phyloP scores from a whole-genome alignment of 2,113 vertebrate genomes.

The Erythrocebus patas region DNA sequence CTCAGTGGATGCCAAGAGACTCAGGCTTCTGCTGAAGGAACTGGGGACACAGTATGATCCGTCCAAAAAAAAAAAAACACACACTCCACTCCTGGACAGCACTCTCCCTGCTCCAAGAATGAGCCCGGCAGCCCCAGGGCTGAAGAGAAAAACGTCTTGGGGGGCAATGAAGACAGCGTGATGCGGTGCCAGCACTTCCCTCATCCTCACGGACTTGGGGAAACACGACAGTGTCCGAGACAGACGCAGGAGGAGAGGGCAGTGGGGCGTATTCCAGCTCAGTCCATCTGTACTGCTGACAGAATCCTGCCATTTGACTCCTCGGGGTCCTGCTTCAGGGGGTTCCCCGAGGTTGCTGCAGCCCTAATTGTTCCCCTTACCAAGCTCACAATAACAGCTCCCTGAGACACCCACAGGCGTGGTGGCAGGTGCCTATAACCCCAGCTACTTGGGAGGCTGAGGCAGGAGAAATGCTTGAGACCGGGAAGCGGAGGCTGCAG shows the following conservation, averaged over 20 bases:
- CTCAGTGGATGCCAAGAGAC: not conserved
- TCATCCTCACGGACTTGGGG: accelerated
- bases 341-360: not conserved
- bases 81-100: accelerated
- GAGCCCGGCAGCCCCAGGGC: not conserved
- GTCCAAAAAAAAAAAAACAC: not conserved
- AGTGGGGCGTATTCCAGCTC: not conserved
- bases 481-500: not conserved
- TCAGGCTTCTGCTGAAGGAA: not conserved
- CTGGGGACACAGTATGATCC: not conserved
- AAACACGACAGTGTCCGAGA: accelerated
- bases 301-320: accelerated
- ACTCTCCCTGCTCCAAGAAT: not conserved
- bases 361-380: not conserved
- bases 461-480: not conserved
- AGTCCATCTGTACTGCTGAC: not conserved
- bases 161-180: accelerated
- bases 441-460: not conserved
- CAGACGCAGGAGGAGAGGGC: not conserved
- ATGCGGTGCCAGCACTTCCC: too few species aligned
- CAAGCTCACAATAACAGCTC: not conserved
- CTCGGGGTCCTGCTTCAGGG: not conserved
- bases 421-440: not conserved
- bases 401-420: accelerated
- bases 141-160: not conserved